These are phyloP conservation scores for Myiotriccus ornatus DNA, from an alignment of 2,797 vertebrate species.

Conservation along the genomic window DNA sequence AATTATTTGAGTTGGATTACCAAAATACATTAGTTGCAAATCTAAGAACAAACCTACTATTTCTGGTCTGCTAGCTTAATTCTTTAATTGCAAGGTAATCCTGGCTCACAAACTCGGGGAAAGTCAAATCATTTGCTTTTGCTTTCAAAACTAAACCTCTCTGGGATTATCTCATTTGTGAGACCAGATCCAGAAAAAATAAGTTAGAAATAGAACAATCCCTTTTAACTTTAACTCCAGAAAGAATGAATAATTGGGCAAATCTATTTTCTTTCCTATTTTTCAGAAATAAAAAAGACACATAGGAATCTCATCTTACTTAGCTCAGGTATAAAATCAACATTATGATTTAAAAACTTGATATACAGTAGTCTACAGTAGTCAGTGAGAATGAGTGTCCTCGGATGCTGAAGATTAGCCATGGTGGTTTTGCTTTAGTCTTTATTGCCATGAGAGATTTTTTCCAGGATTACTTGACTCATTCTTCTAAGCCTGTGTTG, in stretches of 20 bases:
- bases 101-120: background rate
- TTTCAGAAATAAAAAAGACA: background rate
- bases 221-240: background rate
- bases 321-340: background rate
- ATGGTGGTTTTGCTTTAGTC: constrained; percentile 29
- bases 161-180: constrained; percentile 51
- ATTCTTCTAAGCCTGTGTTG: constrained; percentile 26
- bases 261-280: background rate
- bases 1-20: background rate
- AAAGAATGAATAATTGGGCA: background rate
- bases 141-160: constrained; percentile 23
- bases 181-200: constrained; percentile 58
- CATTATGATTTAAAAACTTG: background rate
- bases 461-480: constrained; percentile 54
- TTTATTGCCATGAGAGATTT: background rate
- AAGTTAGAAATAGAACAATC: constrained; percentile 9
- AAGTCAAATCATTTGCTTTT: background rate
- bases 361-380: background rate
- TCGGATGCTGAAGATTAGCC: constrained; percentile 29
- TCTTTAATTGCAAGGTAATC: constrained; percentile 44
- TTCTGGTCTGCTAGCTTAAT: background rate
- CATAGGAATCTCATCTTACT: background rate
- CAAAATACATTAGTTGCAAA: background rate
- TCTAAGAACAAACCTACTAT: background rate
- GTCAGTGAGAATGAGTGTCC: background rate